These are phyloP conservation scores for Paratrypauchen microcephalus DNA, from an alignment of 2,797 vertebrate species.

Conservation along the genomic window DNA sequence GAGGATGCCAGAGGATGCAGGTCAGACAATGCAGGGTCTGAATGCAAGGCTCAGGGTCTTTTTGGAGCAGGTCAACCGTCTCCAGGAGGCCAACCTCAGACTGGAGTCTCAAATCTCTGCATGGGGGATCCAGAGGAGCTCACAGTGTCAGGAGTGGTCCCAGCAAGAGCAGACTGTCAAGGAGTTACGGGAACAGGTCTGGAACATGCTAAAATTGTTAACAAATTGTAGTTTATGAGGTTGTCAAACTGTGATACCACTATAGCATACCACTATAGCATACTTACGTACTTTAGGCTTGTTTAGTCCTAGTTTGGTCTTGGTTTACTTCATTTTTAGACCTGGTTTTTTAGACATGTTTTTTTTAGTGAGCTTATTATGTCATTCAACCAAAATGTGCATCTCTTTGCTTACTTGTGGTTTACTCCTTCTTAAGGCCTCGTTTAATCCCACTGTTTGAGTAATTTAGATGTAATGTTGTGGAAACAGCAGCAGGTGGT, in stretches of 20 bases:
- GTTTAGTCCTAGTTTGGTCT: not conserved
- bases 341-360: not conserved
- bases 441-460: not conserved
- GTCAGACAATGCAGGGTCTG: slow-evolving; percentile 58
- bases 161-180: slow-evolving; percentile 63
- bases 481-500: slow-evolving; percentile 17
- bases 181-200: slow-evolving; percentile 74
- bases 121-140: slow-evolving; percentile 37
- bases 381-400: not conserved
- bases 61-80: slow-evolving; percentile 69
- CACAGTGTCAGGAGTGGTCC: slow-evolving; percentile 50
- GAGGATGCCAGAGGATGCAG: slow-evolving; percentile 60
- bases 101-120: slow-evolving; percentile 72
- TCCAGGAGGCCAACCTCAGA: slow-evolving; percentile 68
- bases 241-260: no score
- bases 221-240: no score
- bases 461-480: not conserved
- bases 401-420: not conserved
- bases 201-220: not conserved
- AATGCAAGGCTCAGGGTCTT: slow-evolving; percentile 71
- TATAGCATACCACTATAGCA: no score
- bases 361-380: not conserved
- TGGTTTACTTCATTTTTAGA: not conserved
- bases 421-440: not conserved
- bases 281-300: not conserved